These are phyloP conservation scores for Chiroxiphia lanceolata DNA, from an alignment of 2,797 vertebrate genomes.

Conservation along the genomic window DNA sequence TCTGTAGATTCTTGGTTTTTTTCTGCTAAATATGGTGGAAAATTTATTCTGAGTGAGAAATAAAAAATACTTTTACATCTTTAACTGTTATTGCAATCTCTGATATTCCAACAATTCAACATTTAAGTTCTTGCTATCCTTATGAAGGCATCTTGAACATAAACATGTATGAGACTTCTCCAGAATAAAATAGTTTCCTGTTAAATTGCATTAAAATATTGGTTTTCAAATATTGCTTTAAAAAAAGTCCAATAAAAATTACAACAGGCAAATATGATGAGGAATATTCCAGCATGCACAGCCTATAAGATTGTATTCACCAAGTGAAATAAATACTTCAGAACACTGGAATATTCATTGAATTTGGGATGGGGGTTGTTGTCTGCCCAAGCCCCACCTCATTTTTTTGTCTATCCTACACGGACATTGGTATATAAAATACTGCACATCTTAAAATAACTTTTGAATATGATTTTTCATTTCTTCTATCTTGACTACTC, in stretches of 20 bases:
- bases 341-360: neutral
- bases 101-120: neutral
- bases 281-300: neutral
- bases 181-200: neutral
- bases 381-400: too few relatives aligned
- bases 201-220: neutral
- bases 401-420: neutral
- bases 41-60: neutral
- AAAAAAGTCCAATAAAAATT: neutral
- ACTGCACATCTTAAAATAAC: neutral
- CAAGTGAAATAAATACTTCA: neutral
- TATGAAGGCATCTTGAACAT: neutral
- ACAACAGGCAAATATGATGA: neutral
- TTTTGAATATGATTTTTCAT: neutral
- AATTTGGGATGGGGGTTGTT: neutral
- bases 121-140: accelerated
- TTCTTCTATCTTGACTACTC: neutral
- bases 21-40: neutral
- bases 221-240: neutral
- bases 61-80: neutral
- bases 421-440: neutral
- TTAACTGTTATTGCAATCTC: neutral
- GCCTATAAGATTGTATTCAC: neutral
- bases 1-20: neutral
- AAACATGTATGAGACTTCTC: accelerated